Percentiles rank a stretch among this genome's conserved stretches.
These are phyloP conservation scores for Pagrus major DNA, from an alignment of 2,113 vertebrate genomes.

Conservation along the genomic window DNA sequence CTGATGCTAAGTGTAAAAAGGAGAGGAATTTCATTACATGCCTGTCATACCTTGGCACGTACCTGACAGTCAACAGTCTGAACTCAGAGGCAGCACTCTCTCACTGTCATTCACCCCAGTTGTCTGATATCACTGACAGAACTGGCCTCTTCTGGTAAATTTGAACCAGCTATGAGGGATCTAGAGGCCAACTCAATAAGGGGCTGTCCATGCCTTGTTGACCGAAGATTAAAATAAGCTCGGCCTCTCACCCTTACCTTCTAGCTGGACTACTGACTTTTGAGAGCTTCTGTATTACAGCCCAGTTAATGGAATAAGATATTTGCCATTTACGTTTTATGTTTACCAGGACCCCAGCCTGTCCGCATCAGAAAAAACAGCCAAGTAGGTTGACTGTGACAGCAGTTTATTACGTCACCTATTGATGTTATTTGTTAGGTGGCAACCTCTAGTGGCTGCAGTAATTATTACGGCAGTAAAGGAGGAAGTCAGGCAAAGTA, in stretches of 20 bases:
- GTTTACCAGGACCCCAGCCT: too few relatives aligned
- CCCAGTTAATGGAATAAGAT: too few relatives aligned
- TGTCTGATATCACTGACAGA: slow-evolving; percentile 33
- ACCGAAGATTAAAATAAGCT: slow-evolving; percentile 11
- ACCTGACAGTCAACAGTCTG: too few relatives aligned
- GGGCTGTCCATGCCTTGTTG: slow-evolving; percentile 12
- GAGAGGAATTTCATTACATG: slow-evolving; percentile 61
- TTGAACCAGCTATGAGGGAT: slow-evolving; percentile 24
- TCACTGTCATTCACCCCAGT: slow-evolving; percentile 42
- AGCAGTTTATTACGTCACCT: too few relatives aligned
- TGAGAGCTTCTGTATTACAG: neutral
- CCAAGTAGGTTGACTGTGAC: too few relatives aligned
- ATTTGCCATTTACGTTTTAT: too few relatives aligned
- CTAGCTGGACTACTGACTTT: neutral
- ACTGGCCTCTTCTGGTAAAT: slow-evolving; percentile 19
- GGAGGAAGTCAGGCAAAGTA: too few relatives aligned
- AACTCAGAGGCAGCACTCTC: neutral
- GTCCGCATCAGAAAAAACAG: too few relatives aligned
- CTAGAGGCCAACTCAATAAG: slow-evolving; percentile 32
- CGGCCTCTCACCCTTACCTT: neutral
- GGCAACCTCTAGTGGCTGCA: too few relatives aligned
- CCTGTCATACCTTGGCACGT: slow-evolving; percentile 55
- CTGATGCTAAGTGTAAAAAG: slow-evolving; percentile 23
- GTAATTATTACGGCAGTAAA: too few relatives aligned
- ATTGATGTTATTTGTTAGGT: too few relatives aligned